Evolutionary conservation across 2,888 invertebrate species (phyloP), one percentile per base, ranked within the genome.

Genomic region (Drosophila austrosaltans): DNA sequence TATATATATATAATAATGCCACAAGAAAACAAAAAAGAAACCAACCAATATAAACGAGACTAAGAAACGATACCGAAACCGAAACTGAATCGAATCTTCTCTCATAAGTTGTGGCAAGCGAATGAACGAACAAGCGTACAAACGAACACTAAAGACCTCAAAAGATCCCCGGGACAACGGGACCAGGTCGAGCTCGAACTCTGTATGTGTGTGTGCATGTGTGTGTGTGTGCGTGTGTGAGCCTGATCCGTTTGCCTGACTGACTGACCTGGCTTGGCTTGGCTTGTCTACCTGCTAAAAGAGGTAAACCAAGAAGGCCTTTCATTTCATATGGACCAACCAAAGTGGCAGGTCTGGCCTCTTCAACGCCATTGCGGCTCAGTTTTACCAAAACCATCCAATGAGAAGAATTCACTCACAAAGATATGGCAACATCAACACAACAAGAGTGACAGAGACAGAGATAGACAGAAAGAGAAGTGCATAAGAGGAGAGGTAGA

Each of bases 371-470:
- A 80, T 80, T 66, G 78, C 66, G 74, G 70, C 78, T 68, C 70
- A 53, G 10, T 63, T 70, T 48, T 42, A 1, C 42, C 60, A 6
- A 61, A 68, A 60, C 63, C 65, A 62, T 65, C 80, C 80, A 80
- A 80, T 80, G 78, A 68, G 65, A 80, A 69, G 61, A 69, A 77
- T 78, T 75, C 81, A 80, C 80, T 80, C 81, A 80, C 39, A 39
- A 20, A 56, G 16, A 74, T 80, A 63, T 66, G 77, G 72, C 63
- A 32, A 59, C 44, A 42, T 22, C 30, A 28, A 53, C 42, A 20
- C 22, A 40, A 28, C 25, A 12, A 66, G 69, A 30, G 56, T 40
- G 36, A 61, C 57, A 64, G 22, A 63, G 8, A 20, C 12, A 36
- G 66, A 28, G 62, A 3, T 8, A 20, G 20, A 30, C 20, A 54